Evolutionary conservation across 2,888 invertebrate genomes (phyloP).

Genomic region (Agonopterix heracliana): DNA sequence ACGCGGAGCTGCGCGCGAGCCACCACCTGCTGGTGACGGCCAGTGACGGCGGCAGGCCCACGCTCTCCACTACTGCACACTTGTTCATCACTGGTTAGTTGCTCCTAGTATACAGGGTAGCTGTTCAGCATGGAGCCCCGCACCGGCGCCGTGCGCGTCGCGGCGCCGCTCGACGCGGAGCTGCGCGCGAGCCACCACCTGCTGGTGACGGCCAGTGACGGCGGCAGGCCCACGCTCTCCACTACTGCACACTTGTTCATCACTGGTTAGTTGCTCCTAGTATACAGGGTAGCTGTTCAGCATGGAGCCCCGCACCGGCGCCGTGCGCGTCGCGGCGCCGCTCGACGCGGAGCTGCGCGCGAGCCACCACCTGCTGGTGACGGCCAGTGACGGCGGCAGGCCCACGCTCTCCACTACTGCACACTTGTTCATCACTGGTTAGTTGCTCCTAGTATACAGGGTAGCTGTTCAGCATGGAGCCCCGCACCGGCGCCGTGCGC

Average conservation of each 20-base stretch:
- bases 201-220: conserved; percentile 87
- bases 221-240: conserved; percentile 87
- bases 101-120: conserved; percentile 23
- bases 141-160: conserved; percentile 86
- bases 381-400: conserved; percentile 89
- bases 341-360: conserved; percentile 87
- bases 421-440: conserved; percentile 87
- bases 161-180: conserved; percentile 89
- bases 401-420: conserved; percentile 88
- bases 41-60: conserved; percentile 89
- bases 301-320: conserved; percentile 85
- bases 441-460: background rate
- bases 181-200: conserved; percentile 83
- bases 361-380: conserved; percentile 85
- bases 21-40: conserved; percentile 90
- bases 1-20: conserved; percentile 83
- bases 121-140: conserved; percentile 86
- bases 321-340: conserved; percentile 84
- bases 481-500: conserved; percentile 84
- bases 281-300: conserved; percentile 84
- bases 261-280: conserved; percentile 63
- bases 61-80: conserved; percentile 86
- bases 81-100: conserved; percentile 84
- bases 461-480: conserved; percentile 88
- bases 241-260: conserved; percentile 91